Conservation (phyloP, 2,888 invertebrate species). For the Polydrusus cervinus region DNA sequence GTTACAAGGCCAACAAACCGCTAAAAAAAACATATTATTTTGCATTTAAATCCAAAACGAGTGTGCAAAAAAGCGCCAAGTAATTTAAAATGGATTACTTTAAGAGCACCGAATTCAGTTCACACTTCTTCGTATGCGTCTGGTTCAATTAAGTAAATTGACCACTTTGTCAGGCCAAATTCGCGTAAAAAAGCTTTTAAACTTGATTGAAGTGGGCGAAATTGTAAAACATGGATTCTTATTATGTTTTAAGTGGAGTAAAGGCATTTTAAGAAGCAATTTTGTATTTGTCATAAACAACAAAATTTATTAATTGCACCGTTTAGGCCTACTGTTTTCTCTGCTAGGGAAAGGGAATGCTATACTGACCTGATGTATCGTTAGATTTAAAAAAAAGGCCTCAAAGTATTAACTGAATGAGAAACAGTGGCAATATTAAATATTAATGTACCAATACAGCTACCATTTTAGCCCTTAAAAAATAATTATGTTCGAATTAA, state of each 20-base stretch:
- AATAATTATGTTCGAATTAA: no score
- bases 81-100: slow-evolving; percentile 21
- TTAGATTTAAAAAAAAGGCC: no score
- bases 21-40: not conserved
- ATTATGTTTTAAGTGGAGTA: slow-evolving; percentile 4
- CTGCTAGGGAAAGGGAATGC: no score
- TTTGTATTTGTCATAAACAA: slow-evolving; percentile 1
- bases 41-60: not conserved
- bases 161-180: slow-evolving; percentile 34
- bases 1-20: not conserved
- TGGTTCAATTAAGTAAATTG: slow-evolving; percentile 39
- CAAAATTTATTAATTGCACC: not conserved
- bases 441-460: no score
- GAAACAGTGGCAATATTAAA: no score
- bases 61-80: not conserved
- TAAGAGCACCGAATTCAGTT: slow-evolving; percentile 31
- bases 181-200: slow-evolving; percentile 26
- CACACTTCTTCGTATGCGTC: slow-evolving; percentile 25
- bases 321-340: not conserved
- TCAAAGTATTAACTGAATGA: no score
- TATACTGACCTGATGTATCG: no score
- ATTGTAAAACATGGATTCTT: slow-evolving; percentile 26
- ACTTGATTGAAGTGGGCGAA: slow-evolving; percentile 28
- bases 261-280: slow-evolving; percentile 12
- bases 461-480: no score